These are phyloP conservation scores for Julus scandinavius DNA, from an alignment of 2,888 invertebrate species.

Conservation along the genomic window DNA sequence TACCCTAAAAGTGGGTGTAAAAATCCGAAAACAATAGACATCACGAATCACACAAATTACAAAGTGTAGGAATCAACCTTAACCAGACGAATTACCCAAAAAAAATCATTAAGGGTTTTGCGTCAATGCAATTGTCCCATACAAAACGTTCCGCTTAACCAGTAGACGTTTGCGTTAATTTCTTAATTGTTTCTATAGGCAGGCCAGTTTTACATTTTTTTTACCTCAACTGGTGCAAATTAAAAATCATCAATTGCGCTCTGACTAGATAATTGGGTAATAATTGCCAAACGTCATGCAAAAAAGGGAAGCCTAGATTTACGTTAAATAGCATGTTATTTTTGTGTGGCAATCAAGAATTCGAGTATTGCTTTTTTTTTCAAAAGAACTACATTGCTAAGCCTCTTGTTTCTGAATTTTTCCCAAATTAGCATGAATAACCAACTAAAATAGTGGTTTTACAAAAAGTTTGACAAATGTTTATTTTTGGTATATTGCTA, in stretches of 20 bases:
- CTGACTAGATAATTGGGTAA: neutral
- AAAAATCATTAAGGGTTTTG: constrained; percentile 25
- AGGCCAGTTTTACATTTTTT: neutral
- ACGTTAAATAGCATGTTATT: neutral
- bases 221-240: neutral
- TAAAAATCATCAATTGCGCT: constrained; percentile 14
- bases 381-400: neutral
- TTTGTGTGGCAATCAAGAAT: neutral
- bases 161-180: constrained; percentile 26
- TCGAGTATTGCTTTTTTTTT: neutral
- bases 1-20: constrained; percentile 25
- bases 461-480: neutral
- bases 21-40: constrained; percentile 13
- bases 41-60: constrained; percentile 42
- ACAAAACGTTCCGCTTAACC: constrained; percentile 17
- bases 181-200: constrained; percentile 33
- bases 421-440: neutral
- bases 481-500: too few relatives aligned
- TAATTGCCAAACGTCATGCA: constrained; percentile 18
- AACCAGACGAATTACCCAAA: neutral
- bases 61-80: constrained; percentile 7
- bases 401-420: neutral
- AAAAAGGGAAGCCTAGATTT: neutral
- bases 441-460: neutral
- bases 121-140: constrained; percentile 8